Evolutionary conservation across 35 echinoderm and acorn worm species (phyloP), one percentile per base, ranked within the genome.

Genomic region (Lytechinus variegatus): DNA sequence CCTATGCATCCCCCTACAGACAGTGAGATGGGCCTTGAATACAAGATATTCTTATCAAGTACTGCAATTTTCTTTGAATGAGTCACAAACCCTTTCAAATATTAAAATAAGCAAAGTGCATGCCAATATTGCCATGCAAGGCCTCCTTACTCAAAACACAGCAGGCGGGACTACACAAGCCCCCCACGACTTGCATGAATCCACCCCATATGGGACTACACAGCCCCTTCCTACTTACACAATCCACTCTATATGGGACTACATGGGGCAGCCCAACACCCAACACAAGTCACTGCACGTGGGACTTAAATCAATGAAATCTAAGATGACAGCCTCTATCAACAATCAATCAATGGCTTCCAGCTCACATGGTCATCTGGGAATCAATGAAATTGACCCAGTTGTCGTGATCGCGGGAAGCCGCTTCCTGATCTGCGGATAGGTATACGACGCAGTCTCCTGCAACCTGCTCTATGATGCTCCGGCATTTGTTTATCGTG

Each of bases 321-420:
- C 19, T 24, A 79, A 5, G 66, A 79, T 79, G 66, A 7, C 19
- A 24, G 14, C 5, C 5, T 19, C 66, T 5, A 24, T 24, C 66
- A n/a, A 3, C 66, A 0, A 72, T 21, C 16, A 24, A 72, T 72
- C 3, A 72, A 16, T 79, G 19, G 6, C 6, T 79, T 79, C 6
- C 14, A n/a, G 5, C 52, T 90, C 88, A 98, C 97, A 98, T 98
- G 1, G 96, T 89, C 90, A 98, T 97, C 95, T 98, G 97, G 0
- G 93, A 86, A 57, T 98, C 97, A 28, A 97, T 55, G 28, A 96
- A 96, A 60, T 97, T 98, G 54, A 95, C 95, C 97, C 97, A 98
- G 86, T 96, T 95, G 2, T 98, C 97, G 8, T 97, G 54, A 27
- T 95, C 95, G 58, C 94, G 95, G 6, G 87, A 94, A 2, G 96